Percentiles rank a stretch among this genome's conserved stretches.
Evolutionary conservation across 2,797 vertebrate genomes (phyloP).

Genomic region (Pachyuromys duprasi): DNA sequence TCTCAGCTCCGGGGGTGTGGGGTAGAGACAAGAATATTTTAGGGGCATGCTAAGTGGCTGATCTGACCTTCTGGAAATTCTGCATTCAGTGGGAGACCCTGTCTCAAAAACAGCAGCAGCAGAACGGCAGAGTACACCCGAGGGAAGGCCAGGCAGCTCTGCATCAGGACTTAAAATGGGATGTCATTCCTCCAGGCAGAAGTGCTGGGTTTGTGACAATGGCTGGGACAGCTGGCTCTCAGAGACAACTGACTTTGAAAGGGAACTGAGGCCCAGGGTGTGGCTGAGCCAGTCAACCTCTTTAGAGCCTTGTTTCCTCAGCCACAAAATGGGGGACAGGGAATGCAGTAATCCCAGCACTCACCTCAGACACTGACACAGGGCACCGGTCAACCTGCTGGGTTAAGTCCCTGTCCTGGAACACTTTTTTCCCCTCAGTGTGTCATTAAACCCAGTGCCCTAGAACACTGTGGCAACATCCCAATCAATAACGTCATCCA

Average conservation of each 20-base stretch:
- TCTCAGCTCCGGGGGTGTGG: neutral
- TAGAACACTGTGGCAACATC: neutral
- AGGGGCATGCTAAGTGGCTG: neutral
- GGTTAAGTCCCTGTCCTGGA: neutral
- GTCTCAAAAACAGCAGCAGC: neutral
- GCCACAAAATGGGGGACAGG: neutral
- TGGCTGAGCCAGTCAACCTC: neutral
- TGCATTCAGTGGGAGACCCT: neutral
- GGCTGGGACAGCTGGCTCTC: neutral
- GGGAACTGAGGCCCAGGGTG: neutral
- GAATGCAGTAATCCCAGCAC: rapidly evolving
- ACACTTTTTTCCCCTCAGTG: neutral
- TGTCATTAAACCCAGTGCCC: neutral
- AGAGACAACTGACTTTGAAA: neutral
- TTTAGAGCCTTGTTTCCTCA: neutral
- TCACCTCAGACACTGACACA: neutral
- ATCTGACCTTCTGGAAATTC: neutral
- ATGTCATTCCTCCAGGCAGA: neutral
- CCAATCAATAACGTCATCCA: neutral
- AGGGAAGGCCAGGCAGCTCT: neutral
- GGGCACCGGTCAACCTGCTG: neutral
- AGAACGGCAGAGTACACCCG: neutral
- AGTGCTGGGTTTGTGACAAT: rapidly evolving
- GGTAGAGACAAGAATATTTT: neutral
- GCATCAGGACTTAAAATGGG: too few relatives aligned